Base-by-base conservation (phyloP, 1,140 invertebrate species). In the Caenorhabditis tropicalis region DNA sequence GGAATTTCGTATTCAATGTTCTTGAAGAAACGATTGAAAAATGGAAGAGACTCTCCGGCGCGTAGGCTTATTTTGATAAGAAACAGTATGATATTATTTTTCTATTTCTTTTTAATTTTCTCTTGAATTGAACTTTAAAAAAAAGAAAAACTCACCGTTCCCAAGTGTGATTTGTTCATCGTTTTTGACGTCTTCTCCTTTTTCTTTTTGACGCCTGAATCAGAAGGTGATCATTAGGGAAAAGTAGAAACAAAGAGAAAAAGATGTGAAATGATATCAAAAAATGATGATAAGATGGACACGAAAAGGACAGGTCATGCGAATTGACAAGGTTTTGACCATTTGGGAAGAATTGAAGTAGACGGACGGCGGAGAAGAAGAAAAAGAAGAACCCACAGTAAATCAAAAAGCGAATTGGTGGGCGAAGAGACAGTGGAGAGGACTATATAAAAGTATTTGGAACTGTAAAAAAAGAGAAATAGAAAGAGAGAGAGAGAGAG, bases 151-250 rank as follows among this genome's bases (percentile, higher is more conserved):
- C 65, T 74, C 21, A 74, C 65, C 65, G 65, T 74, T 74, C 65
- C 65, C 65, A 74, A 74, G 65, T 74, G 65, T n/a, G 65, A 74
- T 24, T 74, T 74, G 36, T 74, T 74, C 65, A 74, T 74, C 43
- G 33, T n/a, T 19, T 29, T 36, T 10, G 58, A 36, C 31, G 58
- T 65, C 31, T 21, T 58, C 12, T n/a, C n/a, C n/a, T n/a, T 12
- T 51, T n/a, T 5, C 29, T 33, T 74, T 15, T 21, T 74, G 65
- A 74, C 65, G 65, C 24, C 65, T 74, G 65, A 74, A 74, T 51
- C 48, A 65, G 10, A 24, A 74, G n/a, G n/a, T 39, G 65, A 56
- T 56, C 10, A 19, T 27, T 27, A 31, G 43, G 46, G 15, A 36
- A 39, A 33, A 74, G 46, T 10, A 74, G 58, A 56, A 24, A 56